Evolutionary conservation across 2,888 invertebrate species (phyloP).

Genomic region (Rapana venosa): DNA sequence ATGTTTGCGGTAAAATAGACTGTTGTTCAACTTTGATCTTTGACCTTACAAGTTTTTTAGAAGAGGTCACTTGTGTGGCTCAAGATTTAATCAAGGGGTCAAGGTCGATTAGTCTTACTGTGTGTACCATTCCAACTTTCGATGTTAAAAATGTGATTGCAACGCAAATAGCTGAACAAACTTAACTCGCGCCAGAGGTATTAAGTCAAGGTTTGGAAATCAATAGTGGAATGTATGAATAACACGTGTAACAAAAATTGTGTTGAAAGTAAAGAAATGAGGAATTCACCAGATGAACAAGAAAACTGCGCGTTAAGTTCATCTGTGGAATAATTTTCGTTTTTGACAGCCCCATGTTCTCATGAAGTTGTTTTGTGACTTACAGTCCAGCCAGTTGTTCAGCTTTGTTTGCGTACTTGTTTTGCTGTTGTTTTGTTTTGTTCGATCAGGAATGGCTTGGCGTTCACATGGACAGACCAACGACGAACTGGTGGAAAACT

Average conservation of each 20-base stretch:
- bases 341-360: not conserved
- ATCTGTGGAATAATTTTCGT: not conserved
- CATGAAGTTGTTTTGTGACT: conserved; percentile 6
- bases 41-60: too few relatives aligned
- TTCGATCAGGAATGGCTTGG: conserved; percentile 68
- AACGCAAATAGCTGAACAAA: not conserved
- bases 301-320: not conserved
- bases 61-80: too few relatives aligned
- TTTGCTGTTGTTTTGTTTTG: conserved; percentile 41
- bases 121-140: not conserved
- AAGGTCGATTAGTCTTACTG: not conserved
- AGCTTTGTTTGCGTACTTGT: conserved; percentile 29
- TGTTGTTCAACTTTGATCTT: too few relatives aligned
- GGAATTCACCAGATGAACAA: not conserved
- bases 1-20: too few relatives aligned
- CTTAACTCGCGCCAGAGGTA: too few relatives aligned
- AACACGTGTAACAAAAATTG: not conserved
- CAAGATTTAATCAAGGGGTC: not conserved
- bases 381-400: not conserved
- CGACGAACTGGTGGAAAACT: conserved; percentile 67
- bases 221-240: too few relatives aligned
- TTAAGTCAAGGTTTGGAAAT: too few relatives aligned
- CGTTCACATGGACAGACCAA: conserved; percentile 70
- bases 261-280: too few relatives aligned
- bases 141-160: not conserved